Percentiles rank a stretch among this genome's conserved stretches.
Conservation (phyloP, 2,797 vertebrate genomes). For the Crax fasciolata region DNA sequence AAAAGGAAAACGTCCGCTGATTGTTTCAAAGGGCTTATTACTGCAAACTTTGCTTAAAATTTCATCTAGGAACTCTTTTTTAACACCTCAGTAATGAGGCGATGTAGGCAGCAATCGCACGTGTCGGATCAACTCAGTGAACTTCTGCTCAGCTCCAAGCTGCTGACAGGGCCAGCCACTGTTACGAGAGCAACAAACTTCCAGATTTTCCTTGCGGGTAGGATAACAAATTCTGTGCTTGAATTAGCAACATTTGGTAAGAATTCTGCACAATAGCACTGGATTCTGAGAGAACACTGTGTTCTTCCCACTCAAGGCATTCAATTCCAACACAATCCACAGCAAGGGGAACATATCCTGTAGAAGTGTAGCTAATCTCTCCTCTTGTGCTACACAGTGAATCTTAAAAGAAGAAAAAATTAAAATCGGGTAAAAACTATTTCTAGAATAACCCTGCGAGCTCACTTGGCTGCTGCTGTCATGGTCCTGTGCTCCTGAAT, state of each 20-base stretch:
- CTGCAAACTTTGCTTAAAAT: conserved; percentile 1
- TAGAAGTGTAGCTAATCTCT: not conserved
- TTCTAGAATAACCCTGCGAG: not conserved
- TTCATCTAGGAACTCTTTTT: not conserved
- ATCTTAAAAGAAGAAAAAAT: not conserved
- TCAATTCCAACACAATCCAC: not conserved
- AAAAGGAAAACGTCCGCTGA: not conserved
- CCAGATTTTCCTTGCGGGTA: conserved; percentile 41
- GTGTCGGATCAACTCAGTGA: not conserved
- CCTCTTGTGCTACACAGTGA: not conserved
- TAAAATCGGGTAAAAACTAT: not conserved
- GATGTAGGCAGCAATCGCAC: not conserved
- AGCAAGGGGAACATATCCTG: not conserved
- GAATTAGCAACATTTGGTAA: conserved; percentile 56
- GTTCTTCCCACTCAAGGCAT: not conserved
- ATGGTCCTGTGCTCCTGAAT: not conserved
- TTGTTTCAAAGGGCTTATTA: not conserved
- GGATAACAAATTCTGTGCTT: conserved; percentile 41
- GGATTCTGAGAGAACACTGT: conserved; percentile 29
- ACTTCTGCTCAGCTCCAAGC: not conserved
- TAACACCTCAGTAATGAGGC: not conserved
- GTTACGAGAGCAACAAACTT: not conserved
- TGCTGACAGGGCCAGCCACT: not conserved
- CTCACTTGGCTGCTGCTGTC: not conserved
- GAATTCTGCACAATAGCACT: conserved; percentile 28